Evolutionary conservation across 1,140 invertebrate genomes (phyloP).

Genomic region (Drosophila sproati): DNA sequence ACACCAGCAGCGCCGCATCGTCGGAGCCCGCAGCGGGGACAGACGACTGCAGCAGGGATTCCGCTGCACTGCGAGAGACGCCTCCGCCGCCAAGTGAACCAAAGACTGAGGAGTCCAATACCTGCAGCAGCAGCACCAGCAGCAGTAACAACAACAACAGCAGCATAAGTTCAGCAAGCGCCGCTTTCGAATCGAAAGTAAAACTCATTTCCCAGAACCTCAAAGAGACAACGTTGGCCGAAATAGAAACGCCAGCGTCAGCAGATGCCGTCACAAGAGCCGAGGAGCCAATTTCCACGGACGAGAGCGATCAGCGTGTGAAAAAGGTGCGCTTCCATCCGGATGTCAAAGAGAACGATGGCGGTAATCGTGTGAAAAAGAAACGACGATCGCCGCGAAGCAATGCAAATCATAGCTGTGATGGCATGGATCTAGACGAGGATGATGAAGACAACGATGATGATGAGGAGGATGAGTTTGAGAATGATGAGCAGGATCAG

Average conservation of each 20-base stretch:
- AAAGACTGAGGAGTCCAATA: constrained; percentile 21
- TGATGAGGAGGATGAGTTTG: constrained; percentile 18
- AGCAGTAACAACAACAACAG: constrained; percentile 33
- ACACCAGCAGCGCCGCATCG: constrained; percentile 40
- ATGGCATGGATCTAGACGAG: constrained; percentile 67
- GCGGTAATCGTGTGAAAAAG: constrained; percentile 70
- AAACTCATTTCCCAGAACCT: constrained; percentile 79
- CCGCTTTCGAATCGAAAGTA: constrained; percentile 77
- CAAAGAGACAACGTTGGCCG: constrained; percentile 75
- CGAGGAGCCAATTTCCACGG: constrained; percentile 31
- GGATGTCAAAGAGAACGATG: constrained; percentile 73
- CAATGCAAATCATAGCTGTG: constrained; percentile 42
- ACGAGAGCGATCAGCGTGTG: constrained; percentile 48
- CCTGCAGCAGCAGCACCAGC: constrained; percentile 36
- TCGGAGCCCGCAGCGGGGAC: constrained; percentile 41
- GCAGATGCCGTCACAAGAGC: constrained; percentile 6
- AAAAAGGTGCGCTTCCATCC: constrained; percentile 79
- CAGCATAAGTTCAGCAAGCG: constrained; percentile 40
- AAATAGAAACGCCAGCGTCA: constrained; percentile 21
- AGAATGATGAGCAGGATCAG: constrained; percentile 37
- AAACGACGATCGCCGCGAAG: constrained; percentile 53
- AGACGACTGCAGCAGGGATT: constrained; percentile 63
- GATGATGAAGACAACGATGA: constrained; percentile 44
- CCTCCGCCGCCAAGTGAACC: constrained; percentile 26
- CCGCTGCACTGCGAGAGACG: constrained; percentile 43